Evolutionary conservation across 2,113 vertebrate species (phyloP).

Genomic region (Larimichthys polyactis): DNA sequence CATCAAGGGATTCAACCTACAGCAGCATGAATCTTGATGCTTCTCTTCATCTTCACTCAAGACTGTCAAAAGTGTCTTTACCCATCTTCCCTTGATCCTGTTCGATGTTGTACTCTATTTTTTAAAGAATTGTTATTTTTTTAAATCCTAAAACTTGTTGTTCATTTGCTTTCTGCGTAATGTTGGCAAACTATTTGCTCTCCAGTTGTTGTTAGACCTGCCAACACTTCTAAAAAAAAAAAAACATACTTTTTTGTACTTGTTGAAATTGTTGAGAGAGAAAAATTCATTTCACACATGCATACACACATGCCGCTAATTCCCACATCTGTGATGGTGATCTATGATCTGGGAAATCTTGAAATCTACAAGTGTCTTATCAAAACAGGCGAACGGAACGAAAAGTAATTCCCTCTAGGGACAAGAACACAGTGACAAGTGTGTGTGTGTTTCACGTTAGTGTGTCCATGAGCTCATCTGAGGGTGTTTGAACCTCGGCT

Average conservation of each 20-base stretch:
- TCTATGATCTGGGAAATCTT: constrained; percentile 30
- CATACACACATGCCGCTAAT: constrained; percentile 17
- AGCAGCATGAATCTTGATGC: constrained; percentile 2
- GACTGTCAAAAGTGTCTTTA: constrained; percentile 21
- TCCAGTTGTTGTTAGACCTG: not conserved
- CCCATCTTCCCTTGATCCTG: not conserved
- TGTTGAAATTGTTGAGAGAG: not conserved
- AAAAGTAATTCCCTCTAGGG: constrained; percentile 27
- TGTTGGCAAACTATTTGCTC: constrained; percentile 9
- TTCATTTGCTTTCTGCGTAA: not conserved
- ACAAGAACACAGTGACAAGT: not conserved
- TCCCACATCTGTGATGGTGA: not conserved
- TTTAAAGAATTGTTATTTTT: not conserved
- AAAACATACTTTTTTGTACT: not conserved
- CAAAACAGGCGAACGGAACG: not conserved
- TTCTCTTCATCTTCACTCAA: constrained; percentile 32
- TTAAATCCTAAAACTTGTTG: constrained; percentile 24
- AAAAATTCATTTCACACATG: constrained; percentile 17
- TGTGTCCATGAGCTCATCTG: constrained; percentile 9
- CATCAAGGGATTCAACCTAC: constrained; percentile 34
- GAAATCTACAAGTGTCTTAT: constrained; percentile 35
- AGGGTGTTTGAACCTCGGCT: constrained; percentile 26
- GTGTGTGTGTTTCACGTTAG: constrained; percentile 12
- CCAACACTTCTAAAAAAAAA: not conserved
- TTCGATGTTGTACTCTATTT: constrained; percentile 6